Evolutionary conservation across 1,140 invertebrate species (phyloP), one percentile per base, ranked within the genome.

Genomic region (Bombus cullumanus): DNA sequence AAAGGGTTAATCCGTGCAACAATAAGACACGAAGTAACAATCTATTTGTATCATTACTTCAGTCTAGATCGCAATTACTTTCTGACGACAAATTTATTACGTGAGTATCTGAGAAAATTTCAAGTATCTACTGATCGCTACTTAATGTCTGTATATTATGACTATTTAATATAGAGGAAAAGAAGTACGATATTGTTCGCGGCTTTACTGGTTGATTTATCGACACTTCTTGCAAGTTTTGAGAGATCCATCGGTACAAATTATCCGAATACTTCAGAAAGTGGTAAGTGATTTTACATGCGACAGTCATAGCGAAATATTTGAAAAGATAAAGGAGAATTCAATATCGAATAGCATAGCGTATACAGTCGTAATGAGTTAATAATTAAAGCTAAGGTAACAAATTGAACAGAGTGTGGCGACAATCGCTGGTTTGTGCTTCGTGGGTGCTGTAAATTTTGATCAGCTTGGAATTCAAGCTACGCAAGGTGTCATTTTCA

Each of bases 391-490:
- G 15, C 28, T n/a, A 28, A 3, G 3, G 1, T 41, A 15, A 39
- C 1, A 64, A 73, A 79, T 64, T 41, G 25, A 2, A 25, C 91
- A 98, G 97, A 96, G 95, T 22, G 96, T 98, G 78, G 97, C 97
- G 0, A 79, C 97, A n/a, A 96, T 97, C 89, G 97, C 97, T 1
- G 98, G 98, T 3, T 92, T 98, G 15, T 98, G 98, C 92, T 98
- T 97, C 94, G 95, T 97, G 3, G 97, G 97, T 34, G 96, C 97
- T 5, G 89, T 96, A 43, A 96, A 96, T 22, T 92, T 97, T 0
- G 96, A 97, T 66, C 98, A 98, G 92, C 94, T 96, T 15, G 98
- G 98, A 2, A 96, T 98, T 28, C 98, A 98, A 93, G 97, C 98
- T 39, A 96, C 98, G 3, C 97, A 98, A 94, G 98, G 98, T 22